Percentiles rank a stretch among this genome's conserved stretches.
phyloP scores from a whole-genome alignment of 2,797 vertebrate genomes.

The Pangasius larnaudii region DNA sequence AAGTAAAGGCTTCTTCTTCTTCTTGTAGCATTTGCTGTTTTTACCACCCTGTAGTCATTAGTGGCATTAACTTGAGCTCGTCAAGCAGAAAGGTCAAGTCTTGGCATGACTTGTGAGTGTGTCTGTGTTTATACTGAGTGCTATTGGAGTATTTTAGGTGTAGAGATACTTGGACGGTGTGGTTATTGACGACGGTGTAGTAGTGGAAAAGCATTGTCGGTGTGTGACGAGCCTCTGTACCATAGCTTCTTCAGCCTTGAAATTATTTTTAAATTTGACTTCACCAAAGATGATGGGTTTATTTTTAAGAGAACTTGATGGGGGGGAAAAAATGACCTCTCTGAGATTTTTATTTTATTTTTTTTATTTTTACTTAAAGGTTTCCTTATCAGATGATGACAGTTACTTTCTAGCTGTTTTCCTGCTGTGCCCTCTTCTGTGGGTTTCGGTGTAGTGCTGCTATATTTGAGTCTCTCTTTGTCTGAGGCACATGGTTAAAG shows the following conservation, averaged over 20 bases:
- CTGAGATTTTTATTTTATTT: not conserved
- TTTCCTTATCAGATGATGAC: not conserved
- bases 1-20: too few species aligned
- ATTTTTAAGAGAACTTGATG: not conserved
- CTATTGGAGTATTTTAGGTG: slow-evolving; percentile 21
- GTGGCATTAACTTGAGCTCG: slow-evolving; percentile 35
- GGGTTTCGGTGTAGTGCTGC: slow-evolving; percentile 39
- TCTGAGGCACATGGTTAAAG: slow-evolving; percentile 54
- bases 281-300: too few species aligned
- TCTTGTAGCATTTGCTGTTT: slow-evolving; percentile 26
- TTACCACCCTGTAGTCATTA: not conserved
- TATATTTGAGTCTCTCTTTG: slow-evolving; percentile 51
- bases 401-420: not conserved
- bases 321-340: not conserved
- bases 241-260: not conserved
- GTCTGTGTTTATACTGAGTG: slow-evolving; percentile 15
- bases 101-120: not conserved
- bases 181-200: not conserved
- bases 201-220: not conserved
- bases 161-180: slow-evolving; percentile 13
- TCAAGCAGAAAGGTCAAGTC: slow-evolving; percentile 45
- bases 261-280: not conserved
- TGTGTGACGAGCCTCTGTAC: not conserved
- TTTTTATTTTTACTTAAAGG: not conserved
- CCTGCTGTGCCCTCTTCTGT: slow-evolving; percentile 47